A percentile compares a stretch with the other conserved stretches of the same genome.
These are phyloP conservation scores for Drosophila diplacantha DNA, from an alignment of 2,888 invertebrate genomes.

Conservation along the genomic window DNA sequence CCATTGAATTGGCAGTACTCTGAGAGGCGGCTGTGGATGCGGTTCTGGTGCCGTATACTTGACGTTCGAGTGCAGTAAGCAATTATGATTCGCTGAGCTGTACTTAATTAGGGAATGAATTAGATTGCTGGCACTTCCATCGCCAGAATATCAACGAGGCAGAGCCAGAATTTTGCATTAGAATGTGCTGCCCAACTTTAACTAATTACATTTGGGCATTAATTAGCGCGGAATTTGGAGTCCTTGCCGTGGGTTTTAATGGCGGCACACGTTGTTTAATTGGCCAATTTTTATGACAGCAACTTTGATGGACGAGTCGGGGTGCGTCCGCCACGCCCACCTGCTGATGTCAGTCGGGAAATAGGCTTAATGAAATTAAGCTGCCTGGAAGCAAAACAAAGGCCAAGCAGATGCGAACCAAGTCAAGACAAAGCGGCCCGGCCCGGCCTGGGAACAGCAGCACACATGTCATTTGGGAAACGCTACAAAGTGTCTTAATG, in stretches of 20 bases:
- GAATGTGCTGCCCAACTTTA: slow-evolving; percentile 13
- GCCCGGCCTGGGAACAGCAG: slow-evolving; percentile 25
- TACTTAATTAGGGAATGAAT: slow-evolving; percentile 17
- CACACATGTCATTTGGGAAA: slow-evolving; percentile 61
- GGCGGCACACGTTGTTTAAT: slow-evolving; percentile 46
- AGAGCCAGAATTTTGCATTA: slow-evolving; percentile 4
- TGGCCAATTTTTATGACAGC: slow-evolving; percentile 42
- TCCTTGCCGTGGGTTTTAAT: slow-evolving; percentile 27
- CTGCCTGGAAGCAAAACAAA: slow-evolving; percentile 20
- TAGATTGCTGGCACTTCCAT: slow-evolving; percentile 17
- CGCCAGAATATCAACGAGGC: background rate
- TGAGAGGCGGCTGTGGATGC: slow-evolving; percentile 2
- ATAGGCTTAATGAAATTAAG: slow-evolving; percentile 42
- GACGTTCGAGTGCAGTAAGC: slow-evolving; percentile 13
- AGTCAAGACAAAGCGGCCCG: slow-evolving; percentile 34
- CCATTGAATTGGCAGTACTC: slow-evolving; percentile 25
- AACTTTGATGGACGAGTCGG: slow-evolving; percentile 41
- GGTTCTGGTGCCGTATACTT: slow-evolving; percentile 5
- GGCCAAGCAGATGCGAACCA: slow-evolving; percentile 19
- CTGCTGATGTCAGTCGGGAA: slow-evolving; percentile 38
- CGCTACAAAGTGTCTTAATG: slow-evolving; percentile 61
- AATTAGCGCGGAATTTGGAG: slow-evolving; percentile 46
- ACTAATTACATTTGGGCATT: slow-evolving; percentile 53
- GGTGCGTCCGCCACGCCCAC: slow-evolving; percentile 22
- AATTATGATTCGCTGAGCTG: slow-evolving; percentile 29